Evolutionary conservation across 1,140 invertebrate species (phyloP).

Genomic region (Asbolus verrucosus): DNA sequence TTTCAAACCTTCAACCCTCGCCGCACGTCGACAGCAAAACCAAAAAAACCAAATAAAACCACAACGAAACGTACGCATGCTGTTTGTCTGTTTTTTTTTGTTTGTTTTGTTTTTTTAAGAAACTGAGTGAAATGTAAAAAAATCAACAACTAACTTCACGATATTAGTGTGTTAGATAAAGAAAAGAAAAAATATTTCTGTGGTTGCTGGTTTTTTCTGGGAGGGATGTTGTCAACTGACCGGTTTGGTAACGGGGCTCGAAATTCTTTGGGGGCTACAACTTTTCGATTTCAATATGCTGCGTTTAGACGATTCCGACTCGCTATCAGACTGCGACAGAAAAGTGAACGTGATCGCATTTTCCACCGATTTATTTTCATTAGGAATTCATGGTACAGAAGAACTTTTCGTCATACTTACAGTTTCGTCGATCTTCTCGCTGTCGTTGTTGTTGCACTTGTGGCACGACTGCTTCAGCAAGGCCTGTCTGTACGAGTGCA

Average conservation of each 20-base stretch:
- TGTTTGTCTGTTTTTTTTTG: no score
- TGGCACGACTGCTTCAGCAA: conserved; percentile 80
- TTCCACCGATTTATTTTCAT: no score
- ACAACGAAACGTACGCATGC: conserved; percentile 19
- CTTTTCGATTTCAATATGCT: no score
- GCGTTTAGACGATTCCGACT: conserved; percentile 10
- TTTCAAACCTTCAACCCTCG: neutral
- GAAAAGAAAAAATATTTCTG: neutral
- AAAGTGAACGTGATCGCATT: no score
- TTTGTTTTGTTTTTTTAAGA: no score
- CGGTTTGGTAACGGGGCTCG: conserved; percentile 33
- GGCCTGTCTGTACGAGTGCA: conserved; percentile 77
- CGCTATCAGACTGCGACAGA: conserved; percentile 43
- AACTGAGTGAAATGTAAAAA: neutral
- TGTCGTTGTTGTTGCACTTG: conserved; percentile 67
- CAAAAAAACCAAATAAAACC: neutral
- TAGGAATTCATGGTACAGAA: no score
- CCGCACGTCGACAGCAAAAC: neutral
- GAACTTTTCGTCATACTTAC: conserved; percentile 70
- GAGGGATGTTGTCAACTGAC: conserved; percentile 16
- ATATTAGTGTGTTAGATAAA: conserved; percentile 28
- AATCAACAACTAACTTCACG: conserved; percentile 24
- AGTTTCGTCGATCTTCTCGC: conserved; percentile 71
- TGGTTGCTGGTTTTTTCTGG: neutral
- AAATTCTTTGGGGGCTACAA: conserved; percentile 44